phyloP scores from a whole-genome alignment of 2,797 vertebrate species.

The Semotilus atromaculatus region DNA sequence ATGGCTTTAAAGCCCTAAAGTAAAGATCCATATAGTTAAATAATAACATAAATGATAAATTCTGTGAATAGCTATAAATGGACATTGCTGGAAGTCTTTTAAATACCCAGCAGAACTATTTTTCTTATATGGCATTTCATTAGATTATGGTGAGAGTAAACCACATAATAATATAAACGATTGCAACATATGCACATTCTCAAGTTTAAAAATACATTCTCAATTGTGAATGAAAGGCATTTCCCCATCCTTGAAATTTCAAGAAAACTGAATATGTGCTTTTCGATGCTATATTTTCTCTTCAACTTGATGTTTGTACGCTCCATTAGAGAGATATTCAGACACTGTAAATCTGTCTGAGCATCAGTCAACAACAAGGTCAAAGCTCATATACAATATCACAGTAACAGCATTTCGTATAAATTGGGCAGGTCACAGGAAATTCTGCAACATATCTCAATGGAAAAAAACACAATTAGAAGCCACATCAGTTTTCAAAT shows the following conservation, averaged over 20 bases:
- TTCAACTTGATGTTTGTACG: not conserved
- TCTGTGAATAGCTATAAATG: slow-evolving; percentile 18
- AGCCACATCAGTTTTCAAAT: not conserved
- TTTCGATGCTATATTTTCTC: not conserved
- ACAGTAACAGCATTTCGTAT: not conserved
- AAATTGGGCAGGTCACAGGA: not conserved
- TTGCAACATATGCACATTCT: not conserved
- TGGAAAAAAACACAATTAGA: slow-evolving; percentile 3
- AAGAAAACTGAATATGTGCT: not conserved
- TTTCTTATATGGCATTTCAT: not conserved
- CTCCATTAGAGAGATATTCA: slow-evolving; percentile 13
- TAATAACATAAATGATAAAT: not conserved
- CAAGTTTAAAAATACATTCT: not conserved
- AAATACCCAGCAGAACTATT: not conserved
- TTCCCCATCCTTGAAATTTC: not conserved
- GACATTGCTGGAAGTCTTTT: not conserved
- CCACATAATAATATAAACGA: not conserved
- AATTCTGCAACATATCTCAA: not conserved
- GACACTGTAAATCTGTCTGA: slow-evolving; percentile 13
- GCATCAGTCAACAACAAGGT: slow-evolving; percentile 35
- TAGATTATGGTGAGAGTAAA: not conserved
- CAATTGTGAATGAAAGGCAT: not conserved
- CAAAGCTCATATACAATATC: slow-evolving; percentile 28
- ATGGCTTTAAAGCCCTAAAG: slow-evolving; percentile 18
- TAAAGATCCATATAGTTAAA: slow-evolving; percentile 37